A percentile compares a stretch with the other conserved stretches of the same genome.
phyloP scores from a whole-genome alignment of 2,797 vertebrate genomes.

The Paratrypauchen microcephalus region DNA sequence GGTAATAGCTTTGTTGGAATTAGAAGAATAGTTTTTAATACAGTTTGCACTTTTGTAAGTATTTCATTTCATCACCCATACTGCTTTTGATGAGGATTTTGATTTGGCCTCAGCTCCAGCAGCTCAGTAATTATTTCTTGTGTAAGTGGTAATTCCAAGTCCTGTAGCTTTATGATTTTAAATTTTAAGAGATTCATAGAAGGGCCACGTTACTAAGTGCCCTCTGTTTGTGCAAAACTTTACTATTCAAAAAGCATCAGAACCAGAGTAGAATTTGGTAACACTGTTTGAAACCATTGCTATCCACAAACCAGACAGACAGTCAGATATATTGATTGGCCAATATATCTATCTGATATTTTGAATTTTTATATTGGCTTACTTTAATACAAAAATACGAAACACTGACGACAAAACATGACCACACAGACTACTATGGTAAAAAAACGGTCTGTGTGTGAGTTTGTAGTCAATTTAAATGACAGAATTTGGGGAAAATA shows the following conservation, averaged over 20 bases:
- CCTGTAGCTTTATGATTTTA: conserved; percentile 24
- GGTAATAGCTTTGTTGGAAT: neutral
- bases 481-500: no score
- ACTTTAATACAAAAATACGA: no score
- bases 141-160: conserved; percentile 24
- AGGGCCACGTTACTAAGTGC: neutral
- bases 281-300: conserved; percentile 20
- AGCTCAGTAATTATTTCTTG: conserved; percentile 26
- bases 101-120: neutral
- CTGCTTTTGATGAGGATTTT: neutral
- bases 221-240: neutral
- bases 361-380: no score
- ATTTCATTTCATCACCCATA: neutral
- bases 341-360: no score
- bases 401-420: no score
- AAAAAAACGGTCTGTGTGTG: no score
- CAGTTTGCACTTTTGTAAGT: neutral
- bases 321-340: no score
- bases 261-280: neutral
- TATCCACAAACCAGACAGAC: neutral
- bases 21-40: neutral
- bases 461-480: no score
- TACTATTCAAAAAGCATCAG: neutral
- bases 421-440: no score
- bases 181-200: neutral